Evolutionary conservation across 2,797 vertebrate genomes (phyloP).

Genomic region (Sphaeramia orbicularis): DNA sequence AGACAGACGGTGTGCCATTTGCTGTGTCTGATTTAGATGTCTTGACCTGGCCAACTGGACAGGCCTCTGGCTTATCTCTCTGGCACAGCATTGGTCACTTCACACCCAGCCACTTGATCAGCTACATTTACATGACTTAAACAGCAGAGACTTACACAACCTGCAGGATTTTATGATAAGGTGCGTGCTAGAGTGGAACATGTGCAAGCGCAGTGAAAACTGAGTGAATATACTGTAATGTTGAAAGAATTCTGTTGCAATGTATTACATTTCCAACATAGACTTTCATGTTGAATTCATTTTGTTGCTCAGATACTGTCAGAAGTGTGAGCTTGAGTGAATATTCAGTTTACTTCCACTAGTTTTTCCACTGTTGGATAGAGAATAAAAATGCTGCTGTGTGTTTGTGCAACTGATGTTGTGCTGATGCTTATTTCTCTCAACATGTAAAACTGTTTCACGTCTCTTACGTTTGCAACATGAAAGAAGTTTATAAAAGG

Average conservation of each 20-base stretch:
- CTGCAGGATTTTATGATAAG: slow-evolving; percentile 23
- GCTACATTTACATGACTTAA: slow-evolving; percentile 47
- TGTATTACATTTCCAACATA: neutral
- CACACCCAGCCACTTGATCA: slow-evolving; percentile 83
- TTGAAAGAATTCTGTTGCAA: slow-evolving; percentile 3
- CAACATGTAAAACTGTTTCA: too few relatives aligned
- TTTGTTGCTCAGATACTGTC: too few relatives aligned
- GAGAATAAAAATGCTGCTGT: too few relatives aligned
- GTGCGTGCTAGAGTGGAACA: slow-evolving; percentile 5
- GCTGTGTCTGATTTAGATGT: slow-evolving; percentile 81
- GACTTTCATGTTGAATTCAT: too few relatives aligned
- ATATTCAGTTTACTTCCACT: too few relatives aligned
- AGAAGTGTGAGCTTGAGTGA: too few relatives aligned
- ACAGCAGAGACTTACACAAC: slow-evolving; percentile 10
- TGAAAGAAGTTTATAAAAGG: too few relatives aligned
- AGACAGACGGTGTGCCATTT: slow-evolving; percentile 85
- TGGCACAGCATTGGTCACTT: slow-evolving; percentile 88
- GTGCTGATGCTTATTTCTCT: too few relatives aligned
- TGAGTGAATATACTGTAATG: neutral
- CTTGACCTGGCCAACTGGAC: slow-evolving; percentile 81
- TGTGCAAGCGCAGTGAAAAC: neutral
- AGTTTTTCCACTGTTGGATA: too few relatives aligned
- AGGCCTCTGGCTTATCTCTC: slow-evolving; percentile 88
- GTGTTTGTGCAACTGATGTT: too few relatives aligned
- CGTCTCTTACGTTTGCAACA: too few relatives aligned